Base-by-base conservation (phyloP, 2,888 invertebrate species). In the Platynereis dumerilii region DNA sequence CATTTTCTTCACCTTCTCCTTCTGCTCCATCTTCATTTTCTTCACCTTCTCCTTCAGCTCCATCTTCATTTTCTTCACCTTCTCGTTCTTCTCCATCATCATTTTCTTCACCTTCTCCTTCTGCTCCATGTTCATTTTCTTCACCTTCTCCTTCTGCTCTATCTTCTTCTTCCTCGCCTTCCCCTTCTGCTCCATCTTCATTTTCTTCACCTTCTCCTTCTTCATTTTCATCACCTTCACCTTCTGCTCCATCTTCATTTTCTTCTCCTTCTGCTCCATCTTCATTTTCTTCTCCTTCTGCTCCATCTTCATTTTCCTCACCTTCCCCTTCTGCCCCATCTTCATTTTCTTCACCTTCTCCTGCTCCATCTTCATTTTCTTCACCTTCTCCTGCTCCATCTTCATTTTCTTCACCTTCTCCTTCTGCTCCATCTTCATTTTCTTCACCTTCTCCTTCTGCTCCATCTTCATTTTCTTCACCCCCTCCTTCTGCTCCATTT, bases 211-310 rank as follows among this genome's bases (percentile, higher is more conserved):
- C 42, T 42, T 42, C 42, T 42, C 12, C 17, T 42, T 42, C 42
- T 42, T 17, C 42, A 12, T 42, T 17, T 42, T 42, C 17, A 12
- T 17, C 82, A 10, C 17, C 42, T 42, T 42, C 42, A 12, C 17
- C 42, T 17, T 42, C 42, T 17, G 10, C 42, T 42, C 17, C 42
- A 12, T 42, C 42, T 17, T 42, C 17, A 12, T 42, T 17, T 42
- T 17, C 42, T 42, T 42, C 42, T 42, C 17, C 42, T 17, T 42
- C 42, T 42, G 10, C 42, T 42, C 17, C 42, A 12, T 42, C 17
- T 42, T 42, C 42, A 12, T 42, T 17, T 42, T 42, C 42, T 42
- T 42, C 42, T 42, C 42, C 42, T 17, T 42, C 42, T 42, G 10
- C 42, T 42, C 17, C 42, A 10, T 42, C 42, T 17, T 42, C 42